A percentile compares a stretch with the other conserved stretches of the same genome.
phyloP scores from a whole-genome alignment of 1,140 invertebrate genomes.

The Nasonia giraulti region DNA sequence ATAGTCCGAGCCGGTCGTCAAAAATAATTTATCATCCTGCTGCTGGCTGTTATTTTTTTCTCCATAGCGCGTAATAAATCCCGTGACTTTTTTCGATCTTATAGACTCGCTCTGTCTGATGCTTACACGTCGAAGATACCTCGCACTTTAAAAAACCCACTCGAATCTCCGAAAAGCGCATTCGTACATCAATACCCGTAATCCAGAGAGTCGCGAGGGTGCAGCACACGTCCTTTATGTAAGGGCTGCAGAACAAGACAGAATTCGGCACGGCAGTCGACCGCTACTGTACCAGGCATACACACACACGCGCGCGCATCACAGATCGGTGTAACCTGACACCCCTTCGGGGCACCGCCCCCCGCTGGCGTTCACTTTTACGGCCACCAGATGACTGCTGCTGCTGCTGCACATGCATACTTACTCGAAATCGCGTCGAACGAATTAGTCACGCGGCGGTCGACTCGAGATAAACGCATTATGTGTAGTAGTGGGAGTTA shows the following conservation, averaged over 20 bases:
- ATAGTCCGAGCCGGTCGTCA: constrained; percentile 33
- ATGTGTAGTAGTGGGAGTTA: background rate
- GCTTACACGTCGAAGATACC: background rate
- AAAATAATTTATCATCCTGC: constrained; percentile 46
- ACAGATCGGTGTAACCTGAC: constrained; percentile 66
- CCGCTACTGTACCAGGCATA: constrained; percentile 31
- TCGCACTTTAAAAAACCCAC: background rate
- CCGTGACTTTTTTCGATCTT: constrained; percentile 2
- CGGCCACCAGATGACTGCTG: background rate
- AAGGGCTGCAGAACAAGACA: background rate
- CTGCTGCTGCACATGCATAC: background rate
- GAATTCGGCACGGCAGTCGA: background rate
- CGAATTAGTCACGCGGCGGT: constrained; percentile 51
- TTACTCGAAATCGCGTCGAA: constrained; percentile 42
- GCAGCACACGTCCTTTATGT: background rate
- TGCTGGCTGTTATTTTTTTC: constrained; percentile 29
- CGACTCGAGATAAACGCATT: background rate
- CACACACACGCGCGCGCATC: background rate
- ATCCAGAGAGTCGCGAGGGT: background rate
- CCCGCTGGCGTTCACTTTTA: constrained; percentile 53
- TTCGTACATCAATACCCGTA: background rate
- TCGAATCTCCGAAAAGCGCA: background rate
- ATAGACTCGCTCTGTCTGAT: background rate
- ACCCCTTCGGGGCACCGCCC: constrained; percentile 66
- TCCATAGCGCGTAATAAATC: constrained; percentile 17